phyloP scores from a whole-genome alignment of 1,140 invertebrate species.

The Portunus trituberculatus region DNA sequence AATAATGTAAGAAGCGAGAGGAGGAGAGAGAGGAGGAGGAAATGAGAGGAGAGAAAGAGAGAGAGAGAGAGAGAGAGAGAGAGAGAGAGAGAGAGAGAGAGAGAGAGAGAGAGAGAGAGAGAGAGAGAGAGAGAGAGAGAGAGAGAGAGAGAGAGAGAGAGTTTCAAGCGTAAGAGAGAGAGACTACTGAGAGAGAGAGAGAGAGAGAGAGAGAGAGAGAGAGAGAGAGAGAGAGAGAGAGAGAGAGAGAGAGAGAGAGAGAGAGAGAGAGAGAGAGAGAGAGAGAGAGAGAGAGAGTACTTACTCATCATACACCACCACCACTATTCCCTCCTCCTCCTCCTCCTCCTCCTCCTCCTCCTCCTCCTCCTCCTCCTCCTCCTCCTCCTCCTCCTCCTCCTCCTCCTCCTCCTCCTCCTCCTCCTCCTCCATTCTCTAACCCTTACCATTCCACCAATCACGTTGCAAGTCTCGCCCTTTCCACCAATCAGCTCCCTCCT shows the following conservation, averaged over 20 bases:
- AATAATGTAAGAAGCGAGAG: background rate
- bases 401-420: too few relatives aligned
- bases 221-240: background rate
- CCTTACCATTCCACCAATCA: too few relatives aligned
- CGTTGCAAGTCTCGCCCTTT: too few relatives aligned
- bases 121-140: conserved; percentile 31
- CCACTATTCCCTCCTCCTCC: too few relatives aligned
- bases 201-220: background rate
- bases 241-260: conserved; percentile 23
- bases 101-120: conserved; percentile 55
- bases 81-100: conserved; percentile 31
- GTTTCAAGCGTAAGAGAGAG: conserved; percentile 50
- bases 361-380: too few relatives aligned
- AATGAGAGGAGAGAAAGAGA: too few relatives aligned
- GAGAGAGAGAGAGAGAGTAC: conserved; percentile 52
- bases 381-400: too few relatives aligned
- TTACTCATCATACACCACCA: too few relatives aligned
- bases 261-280: conserved; percentile 58
- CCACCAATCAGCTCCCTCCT: too few relatives aligned
- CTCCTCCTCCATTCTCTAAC: too few relatives aligned
- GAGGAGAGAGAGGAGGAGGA: background rate
- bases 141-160: conserved; percentile 58
- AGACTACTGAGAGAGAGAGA: background rate
- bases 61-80: conserved; percentile 24
- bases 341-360: too few relatives aligned